These are phyloP conservation scores for Sanderia malayensis DNA, from an alignment of 30 jellyfish, hydroid and myxozoan genomes.

Conservation along the genomic window DNA sequence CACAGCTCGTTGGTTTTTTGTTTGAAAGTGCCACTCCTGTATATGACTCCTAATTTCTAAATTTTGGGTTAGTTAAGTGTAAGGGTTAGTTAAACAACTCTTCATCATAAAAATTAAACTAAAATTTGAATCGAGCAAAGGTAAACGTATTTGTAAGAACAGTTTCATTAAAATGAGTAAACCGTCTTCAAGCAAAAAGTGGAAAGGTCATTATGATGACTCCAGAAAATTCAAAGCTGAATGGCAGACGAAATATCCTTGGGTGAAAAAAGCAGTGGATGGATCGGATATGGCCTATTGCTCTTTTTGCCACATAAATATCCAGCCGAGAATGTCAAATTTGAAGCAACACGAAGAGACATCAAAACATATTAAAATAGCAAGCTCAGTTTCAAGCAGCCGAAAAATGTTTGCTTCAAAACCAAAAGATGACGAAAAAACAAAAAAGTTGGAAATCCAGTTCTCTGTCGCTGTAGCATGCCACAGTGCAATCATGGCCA, in stretches of 20 bases:
- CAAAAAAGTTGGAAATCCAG: not conserved
- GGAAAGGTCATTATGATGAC: slow-evolving; percentile 44
- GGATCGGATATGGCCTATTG: slow-evolving; percentile 63
- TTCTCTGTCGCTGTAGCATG: not conserved
- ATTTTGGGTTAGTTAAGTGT: too few species aligned
- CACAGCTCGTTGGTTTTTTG: too few species aligned
- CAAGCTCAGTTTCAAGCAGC: slow-evolving; percentile 34
- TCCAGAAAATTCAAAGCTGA: slow-evolving; percentile 38
- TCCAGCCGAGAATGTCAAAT: slow-evolving; percentile 37
- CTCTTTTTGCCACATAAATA: slow-evolving; percentile 36
- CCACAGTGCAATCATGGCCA: not conserved
- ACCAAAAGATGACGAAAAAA: too few species aligned
- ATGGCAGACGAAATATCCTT: slow-evolving; percentile 51
- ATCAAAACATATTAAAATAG: slow-evolving; percentile 36
- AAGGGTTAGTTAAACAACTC: too few species aligned
- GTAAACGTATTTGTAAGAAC: too few species aligned
- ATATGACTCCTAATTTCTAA: too few species aligned
- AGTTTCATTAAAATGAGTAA: too few species aligned
- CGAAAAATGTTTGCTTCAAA: too few species aligned
- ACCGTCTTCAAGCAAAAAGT: slow-evolving; percentile 15
- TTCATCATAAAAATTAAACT: too few species aligned
- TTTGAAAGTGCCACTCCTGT: too few species aligned
- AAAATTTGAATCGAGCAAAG: too few species aligned
- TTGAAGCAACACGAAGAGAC: slow-evolving; percentile 52
- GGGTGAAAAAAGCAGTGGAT: slow-evolving; percentile 58